Conservation (phyloP, 2,797 vertebrate species). For the Muscicapa striata region DNA sequence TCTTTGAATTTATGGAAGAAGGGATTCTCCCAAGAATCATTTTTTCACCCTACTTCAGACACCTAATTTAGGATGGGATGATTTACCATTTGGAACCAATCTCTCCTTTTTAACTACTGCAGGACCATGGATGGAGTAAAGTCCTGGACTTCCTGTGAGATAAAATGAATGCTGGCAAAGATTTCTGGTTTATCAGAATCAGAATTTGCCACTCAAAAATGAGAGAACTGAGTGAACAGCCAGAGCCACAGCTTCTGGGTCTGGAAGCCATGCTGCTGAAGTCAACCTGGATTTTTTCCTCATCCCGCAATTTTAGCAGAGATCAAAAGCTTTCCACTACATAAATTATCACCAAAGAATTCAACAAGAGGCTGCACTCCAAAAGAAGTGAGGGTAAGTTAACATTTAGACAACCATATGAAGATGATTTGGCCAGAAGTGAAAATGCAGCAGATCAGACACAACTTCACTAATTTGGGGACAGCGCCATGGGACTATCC, state of each 20-base stretch:
- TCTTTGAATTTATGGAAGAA: not conserved
- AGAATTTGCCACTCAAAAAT: not conserved
- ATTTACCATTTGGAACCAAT: not conserved
- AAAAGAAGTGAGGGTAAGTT: not conserved
- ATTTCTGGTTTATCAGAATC: not conserved
- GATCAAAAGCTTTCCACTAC: not conserved
- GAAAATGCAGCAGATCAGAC: not conserved
- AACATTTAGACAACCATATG: not conserved
- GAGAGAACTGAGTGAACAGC: not conserved
- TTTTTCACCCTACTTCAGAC: not conserved
- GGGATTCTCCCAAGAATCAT: not conserved
- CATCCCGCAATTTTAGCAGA: not conserved
- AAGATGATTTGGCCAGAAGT: not conserved
- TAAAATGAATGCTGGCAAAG: not conserved
- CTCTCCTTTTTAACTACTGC: not conserved
- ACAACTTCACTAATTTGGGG: not conserved
- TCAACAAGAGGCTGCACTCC: accelerated
- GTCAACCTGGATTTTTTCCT: not conserved
- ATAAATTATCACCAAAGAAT: not conserved
- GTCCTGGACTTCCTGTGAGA: not conserved
- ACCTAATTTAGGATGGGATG: not conserved
- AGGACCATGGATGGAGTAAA: not conserved
- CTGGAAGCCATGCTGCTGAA: not conserved
- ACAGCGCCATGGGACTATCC: not conserved
- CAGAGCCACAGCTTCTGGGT: not conserved